Conservation (phyloP, 2,797 vertebrate species). For the Merluccius polli region DNA sequence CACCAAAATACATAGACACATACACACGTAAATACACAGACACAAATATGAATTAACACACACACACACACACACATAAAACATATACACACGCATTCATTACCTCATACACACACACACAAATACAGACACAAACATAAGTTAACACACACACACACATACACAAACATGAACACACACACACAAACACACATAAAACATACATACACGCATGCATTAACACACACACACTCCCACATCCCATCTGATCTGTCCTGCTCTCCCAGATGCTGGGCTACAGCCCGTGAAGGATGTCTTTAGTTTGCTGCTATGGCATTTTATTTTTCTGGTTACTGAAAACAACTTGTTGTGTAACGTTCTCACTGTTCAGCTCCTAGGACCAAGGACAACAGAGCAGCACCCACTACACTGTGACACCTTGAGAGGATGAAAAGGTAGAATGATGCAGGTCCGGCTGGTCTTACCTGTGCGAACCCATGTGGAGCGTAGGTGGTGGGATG, state of each 20-base stretch:
- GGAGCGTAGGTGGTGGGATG: constrained; percentile 83
- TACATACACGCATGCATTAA: constrained; percentile 12
- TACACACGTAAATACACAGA: not conserved
- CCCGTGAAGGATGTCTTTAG: too few relatives aligned
- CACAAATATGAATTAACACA: not conserved
- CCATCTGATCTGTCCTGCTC: too few relatives aligned
- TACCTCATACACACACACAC: not conserved
- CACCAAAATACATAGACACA: not conserved
- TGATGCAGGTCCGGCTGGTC: not conserved
- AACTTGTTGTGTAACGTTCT: too few relatives aligned
- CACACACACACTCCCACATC: not conserved
- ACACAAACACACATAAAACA: not conserved
- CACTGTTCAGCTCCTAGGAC: too few relatives aligned
- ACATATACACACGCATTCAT: constrained; percentile 2
- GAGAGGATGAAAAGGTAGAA: too few relatives aligned
- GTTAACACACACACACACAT: too few relatives aligned
- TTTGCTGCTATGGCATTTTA: not conserved
- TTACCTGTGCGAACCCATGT: constrained; percentile 96
- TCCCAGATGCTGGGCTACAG: too few relatives aligned
- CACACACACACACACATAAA: not conserved
- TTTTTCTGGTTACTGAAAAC: not conserved
- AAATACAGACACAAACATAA: not conserved
- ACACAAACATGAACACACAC: too few relatives aligned
- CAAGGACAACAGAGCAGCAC: too few relatives aligned
- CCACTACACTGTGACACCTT: too few relatives aligned